These are phyloP conservation scores for Amiota mariae DNA, from an alignment of 2,888 invertebrate species.

Conservation along the genomic window DNA sequence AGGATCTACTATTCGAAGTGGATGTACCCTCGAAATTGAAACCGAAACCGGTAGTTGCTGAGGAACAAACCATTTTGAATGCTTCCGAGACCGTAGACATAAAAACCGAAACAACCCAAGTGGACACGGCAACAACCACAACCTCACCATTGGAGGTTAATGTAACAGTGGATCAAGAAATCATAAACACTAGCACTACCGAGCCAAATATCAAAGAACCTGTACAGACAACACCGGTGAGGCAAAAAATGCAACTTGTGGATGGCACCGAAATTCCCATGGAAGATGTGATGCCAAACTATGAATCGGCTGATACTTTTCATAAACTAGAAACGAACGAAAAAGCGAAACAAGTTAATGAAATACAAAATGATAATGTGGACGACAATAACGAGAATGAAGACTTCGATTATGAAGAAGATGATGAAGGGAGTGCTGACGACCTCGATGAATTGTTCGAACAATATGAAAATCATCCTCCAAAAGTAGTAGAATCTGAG, in stretches of 20 bases:
- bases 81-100: constrained; percentile 53
- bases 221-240: constrained; percentile 44
- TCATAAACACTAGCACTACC: background rate
- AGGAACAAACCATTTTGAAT: constrained; percentile 39
- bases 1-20: constrained; percentile 55
- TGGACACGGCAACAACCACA: constrained; percentile 36
- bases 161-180: constrained; percentile 1
- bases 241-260: constrained; percentile 74
- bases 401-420: constrained; percentile 49
- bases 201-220: background rate
- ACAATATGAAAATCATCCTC: background rate
- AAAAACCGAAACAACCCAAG: constrained; percentile 15
- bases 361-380: constrained; percentile 38
- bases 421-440: constrained; percentile 47
- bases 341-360: background rate
- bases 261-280: constrained; percentile 80
- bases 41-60: constrained; percentile 34
- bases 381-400: constrained; percentile 60
- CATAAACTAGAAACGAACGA: background rate
- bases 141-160: constrained; percentile 21
- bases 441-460: constrained; percentile 7
- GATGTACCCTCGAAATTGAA: constrained; percentile 18
- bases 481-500: constrained; percentile 8
- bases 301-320: background rate
- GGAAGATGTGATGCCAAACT: constrained; percentile 41